Evolutionary conservation across 2,797 vertebrate genomes (phyloP), one percentile per base, ranked within the genome.

Genomic region (Erithacus rubecula): DNA sequence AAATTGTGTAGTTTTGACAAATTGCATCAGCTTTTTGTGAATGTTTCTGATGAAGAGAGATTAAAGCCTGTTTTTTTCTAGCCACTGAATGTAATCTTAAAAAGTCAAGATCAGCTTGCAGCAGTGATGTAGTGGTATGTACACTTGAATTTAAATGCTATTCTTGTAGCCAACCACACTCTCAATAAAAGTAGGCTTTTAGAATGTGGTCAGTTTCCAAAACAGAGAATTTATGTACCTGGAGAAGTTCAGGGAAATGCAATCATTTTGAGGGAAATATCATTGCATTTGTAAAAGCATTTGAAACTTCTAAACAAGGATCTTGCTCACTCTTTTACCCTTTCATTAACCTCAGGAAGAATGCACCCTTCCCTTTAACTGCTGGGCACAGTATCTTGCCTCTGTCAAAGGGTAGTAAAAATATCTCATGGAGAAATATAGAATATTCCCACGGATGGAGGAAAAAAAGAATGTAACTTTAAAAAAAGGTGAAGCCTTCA

Each of bases 1-100:
- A 94, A 93, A 86, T 62, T 39, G 36, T 65, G 43, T 72, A 11
- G 76, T 94, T 94, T 49, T 85, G 76, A 83, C 71, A 93, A 93
- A 92, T 59, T 86, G 56, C 56, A 67, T 86, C 62, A 79, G 20
- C 18, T 58, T 93, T 92, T 56, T 69, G 51, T 51, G 49, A 89
- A 56, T 56, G 55, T 52, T 90, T 91, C 58, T 83, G 82, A 91
- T 65, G 51, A 72, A 80, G 47, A 53, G 37, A 86, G 67, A 88
- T 76, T 89, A 76, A 83, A 88, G 16, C 3, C 22, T 71, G 15
- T 4, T 92, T 81, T 87, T 69, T 82, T 71, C 68, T 70, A 9
- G 52, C 52, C 47, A 75, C 47, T 71, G 41, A 89, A 59, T 43
- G 63, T 56, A 83, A 90, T 82, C 47, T 87, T 62, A 86, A 59